Evolutionary conservation across 2,888 invertebrate genomes (phyloP).

Genomic region (Petrolisthes manimaculis): DNA sequence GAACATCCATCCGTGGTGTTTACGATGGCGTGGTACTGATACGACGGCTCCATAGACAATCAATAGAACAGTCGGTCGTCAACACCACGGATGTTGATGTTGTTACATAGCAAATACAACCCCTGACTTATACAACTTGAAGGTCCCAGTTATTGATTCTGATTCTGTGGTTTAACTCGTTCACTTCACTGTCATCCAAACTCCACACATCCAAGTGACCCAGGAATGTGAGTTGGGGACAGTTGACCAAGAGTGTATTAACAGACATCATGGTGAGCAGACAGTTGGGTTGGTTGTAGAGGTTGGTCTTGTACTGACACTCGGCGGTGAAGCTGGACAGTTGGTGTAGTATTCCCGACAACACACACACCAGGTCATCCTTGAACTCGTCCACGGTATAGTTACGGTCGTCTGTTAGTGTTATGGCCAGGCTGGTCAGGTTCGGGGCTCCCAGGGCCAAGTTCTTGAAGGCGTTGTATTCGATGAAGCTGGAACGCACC

Average conservation of each 20-base stretch:
- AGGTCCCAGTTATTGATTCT: slow-evolving; percentile 53
- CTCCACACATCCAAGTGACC: slow-evolving; percentile 63
- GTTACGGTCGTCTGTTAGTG: slow-evolving; percentile 60
- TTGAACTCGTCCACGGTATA: slow-evolving; percentile 61
- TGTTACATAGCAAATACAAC: too few species aligned
- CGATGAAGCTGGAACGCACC: slow-evolving; percentile 62
- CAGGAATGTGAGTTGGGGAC: slow-evolving; percentile 49
- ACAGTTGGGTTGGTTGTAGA: slow-evolving; percentile 63
- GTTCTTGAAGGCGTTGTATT: slow-evolving; percentile 53
- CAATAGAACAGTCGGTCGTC: too few species aligned
- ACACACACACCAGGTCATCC: slow-evolving; percentile 39
- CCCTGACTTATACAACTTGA: slow-evolving; percentile 26
- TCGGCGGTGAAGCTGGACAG: slow-evolving; percentile 60
- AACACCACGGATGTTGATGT: too few species aligned
- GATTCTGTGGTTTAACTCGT: slow-evolving; percentile 29
- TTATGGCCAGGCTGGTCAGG: slow-evolving; percentile 40
- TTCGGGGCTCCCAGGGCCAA: slow-evolving; percentile 48
- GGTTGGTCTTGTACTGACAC: slow-evolving; percentile 57
- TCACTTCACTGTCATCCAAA: slow-evolving; percentile 49
- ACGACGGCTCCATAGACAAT: too few species aligned
- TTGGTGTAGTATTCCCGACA: slow-evolving; percentile 40
- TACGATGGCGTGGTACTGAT: too few species aligned
- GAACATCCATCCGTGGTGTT: too few species aligned
- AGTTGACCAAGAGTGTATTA: slow-evolving; percentile 37
- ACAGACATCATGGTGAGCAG: slow-evolving; percentile 51